Percentiles rank a stretch among this genome's conserved stretches.
These are phyloP conservation scores for Maniola hyperantus DNA, from an alignment of 2,888 invertebrate genomes.

Conservation along the genomic window DNA sequence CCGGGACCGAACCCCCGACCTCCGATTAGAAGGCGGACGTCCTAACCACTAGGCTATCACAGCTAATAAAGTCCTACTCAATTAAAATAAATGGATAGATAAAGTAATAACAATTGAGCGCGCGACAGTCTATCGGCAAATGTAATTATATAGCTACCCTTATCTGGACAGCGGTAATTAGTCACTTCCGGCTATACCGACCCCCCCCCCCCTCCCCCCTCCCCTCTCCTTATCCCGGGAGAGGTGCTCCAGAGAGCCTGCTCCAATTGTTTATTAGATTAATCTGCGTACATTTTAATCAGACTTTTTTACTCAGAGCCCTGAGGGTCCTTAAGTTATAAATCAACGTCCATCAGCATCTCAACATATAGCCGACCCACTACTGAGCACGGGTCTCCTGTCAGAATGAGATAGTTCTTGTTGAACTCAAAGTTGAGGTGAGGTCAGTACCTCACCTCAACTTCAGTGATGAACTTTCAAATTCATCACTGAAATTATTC, in stretches of 20 bases:
- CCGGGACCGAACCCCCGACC: too few relatives aligned
- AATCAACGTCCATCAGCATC: not conserved
- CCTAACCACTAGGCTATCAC: too few relatives aligned
- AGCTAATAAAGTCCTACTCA: not conserved
- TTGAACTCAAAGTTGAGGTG: too few relatives aligned
- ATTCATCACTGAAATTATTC: too few relatives aligned
- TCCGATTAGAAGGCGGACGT: too few relatives aligned
- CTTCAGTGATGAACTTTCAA: too few relatives aligned
- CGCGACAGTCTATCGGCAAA: constrained; percentile 23
- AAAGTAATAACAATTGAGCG: not conserved
- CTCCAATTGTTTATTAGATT: constrained; percentile 3
- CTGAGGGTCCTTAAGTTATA: not conserved
- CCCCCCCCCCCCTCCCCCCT: not conserved
- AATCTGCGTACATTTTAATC: not conserved
- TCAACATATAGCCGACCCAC: too few relatives aligned
- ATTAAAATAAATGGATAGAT: not conserved
- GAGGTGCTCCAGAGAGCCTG: not conserved
- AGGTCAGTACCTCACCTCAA: too few relatives aligned
- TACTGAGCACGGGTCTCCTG: too few relatives aligned
- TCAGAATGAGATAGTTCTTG: too few relatives aligned
- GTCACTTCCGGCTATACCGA: constrained; percentile 31
- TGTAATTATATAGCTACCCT: constrained; percentile 32
- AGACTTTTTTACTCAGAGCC: not conserved
- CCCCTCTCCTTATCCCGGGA: not conserved
- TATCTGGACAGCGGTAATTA: constrained; percentile 39